Conservation (phyloP, 1,140 invertebrate genomes). For the Rhagoletis pomonella region DNA sequence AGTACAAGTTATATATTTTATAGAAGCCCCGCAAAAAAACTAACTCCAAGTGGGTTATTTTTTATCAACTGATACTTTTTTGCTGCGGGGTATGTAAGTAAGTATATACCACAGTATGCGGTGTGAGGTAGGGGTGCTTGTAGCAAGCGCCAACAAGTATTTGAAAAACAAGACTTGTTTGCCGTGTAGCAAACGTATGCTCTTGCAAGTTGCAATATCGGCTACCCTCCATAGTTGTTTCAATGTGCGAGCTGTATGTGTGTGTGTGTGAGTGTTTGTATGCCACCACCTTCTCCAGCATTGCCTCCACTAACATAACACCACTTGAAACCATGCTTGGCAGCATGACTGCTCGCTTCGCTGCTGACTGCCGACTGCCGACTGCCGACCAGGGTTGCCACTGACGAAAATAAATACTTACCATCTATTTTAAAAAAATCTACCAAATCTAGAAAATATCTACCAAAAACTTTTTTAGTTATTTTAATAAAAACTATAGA, state of each 20-base stretch:
- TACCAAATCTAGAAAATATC: too few species aligned
- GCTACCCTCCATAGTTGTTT: background rate
- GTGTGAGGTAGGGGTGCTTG: background rate
- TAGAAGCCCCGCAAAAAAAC: too few species aligned
- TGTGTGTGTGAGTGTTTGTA: background rate
- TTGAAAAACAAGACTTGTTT: background rate
- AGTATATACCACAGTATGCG: too few species aligned
- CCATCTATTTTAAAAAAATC: too few species aligned
- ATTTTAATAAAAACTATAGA: too few species aligned
- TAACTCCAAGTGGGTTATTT: too few species aligned
- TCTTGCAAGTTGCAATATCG: slow-evolving; percentile 21
- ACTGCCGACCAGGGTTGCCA: too few species aligned
- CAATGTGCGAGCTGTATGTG: background rate
- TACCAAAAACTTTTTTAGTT: too few species aligned
- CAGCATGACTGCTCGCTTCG: slow-evolving; percentile 33
- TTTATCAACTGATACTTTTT: too few species aligned
- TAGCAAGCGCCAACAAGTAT: background rate
- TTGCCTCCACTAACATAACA: background rate
- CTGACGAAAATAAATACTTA: too few species aligned
- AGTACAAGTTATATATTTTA: too few species aligned
- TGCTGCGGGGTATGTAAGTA: too few species aligned
- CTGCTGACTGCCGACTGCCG: background rate
- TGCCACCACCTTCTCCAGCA: background rate
- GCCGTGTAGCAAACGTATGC: background rate
- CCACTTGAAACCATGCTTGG: background rate